Evolutionary conservation across 2,797 vertebrate genomes (phyloP), one percentile per base, ranked within the genome.

Genomic region (Tokudaia tokunoshimensis): DNA sequence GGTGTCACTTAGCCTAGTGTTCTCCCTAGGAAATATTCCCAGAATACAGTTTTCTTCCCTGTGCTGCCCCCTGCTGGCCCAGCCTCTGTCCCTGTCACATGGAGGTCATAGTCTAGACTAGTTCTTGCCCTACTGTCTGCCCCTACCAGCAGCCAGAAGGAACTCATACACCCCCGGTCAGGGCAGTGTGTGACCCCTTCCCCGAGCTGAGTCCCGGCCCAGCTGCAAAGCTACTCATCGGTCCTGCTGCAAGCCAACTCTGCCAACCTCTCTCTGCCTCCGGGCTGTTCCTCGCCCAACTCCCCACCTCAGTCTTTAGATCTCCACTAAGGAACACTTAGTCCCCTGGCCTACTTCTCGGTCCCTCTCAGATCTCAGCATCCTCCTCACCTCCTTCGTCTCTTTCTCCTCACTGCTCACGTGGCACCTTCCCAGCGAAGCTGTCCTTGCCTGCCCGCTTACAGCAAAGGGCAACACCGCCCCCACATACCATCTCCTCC

Each of bases 221-320:
- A 0, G 83, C 20, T 9, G 31, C 17, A 26, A 0, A 0, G 87
- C 20, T 15, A 37, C 17, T 22, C 34, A 9, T 41, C 14, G 0
- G 10, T 70, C 26, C 70, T 1, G 50, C 34, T 22, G 4, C 50
- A 37, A 89, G 89, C 63, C 0, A 52, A 79, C 74, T 3, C 2
- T 3, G 31, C 3, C 10, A 1, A 70, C 75, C 2, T n/a, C 61
- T 79, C 79, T 74, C 86, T 88, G 52, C 26, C 57, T 24, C 29
- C 79, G 41, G 11, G 65, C 63, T 72, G 24, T 26, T 52, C 44
- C 89, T 90, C 37, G 29, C 3, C 0, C 29, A 31, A 1, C 34
- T 11, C 0, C 34, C 37, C 1, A 1, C 29, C 6, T 26, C 74
- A 29, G 24, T 72, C 81, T 13, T 15, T 44, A 80, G 47, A 24